A percentile compares a stretch with the other conserved stretches of the same genome.
These are phyloP conservation scores for Ceyx cyanopectus DNA, from an alignment of 2,113 vertebrate species.

Conservation along the genomic window DNA sequence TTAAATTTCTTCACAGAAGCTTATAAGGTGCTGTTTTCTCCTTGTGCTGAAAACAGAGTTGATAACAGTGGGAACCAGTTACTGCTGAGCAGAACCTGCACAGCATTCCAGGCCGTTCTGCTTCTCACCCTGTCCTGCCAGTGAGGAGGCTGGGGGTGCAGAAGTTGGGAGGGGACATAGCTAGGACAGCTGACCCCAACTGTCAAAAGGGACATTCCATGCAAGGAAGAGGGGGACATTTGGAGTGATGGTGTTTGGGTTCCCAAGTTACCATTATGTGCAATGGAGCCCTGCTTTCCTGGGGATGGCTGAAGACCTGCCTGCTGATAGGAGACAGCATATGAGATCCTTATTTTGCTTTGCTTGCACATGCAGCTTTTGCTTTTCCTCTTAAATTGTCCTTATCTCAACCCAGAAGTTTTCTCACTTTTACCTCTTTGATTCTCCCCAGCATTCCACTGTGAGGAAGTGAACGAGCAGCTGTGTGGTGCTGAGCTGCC, in stretches of 20 bases:
- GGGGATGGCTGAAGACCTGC: neutral
- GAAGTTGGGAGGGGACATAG: neutral
- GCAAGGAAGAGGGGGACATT: neutral
- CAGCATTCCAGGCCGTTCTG: neutral
- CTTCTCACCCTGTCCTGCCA: no score
- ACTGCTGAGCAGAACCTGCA: neutral
- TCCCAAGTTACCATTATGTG: rapidly evolving
- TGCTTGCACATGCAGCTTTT: neutral
- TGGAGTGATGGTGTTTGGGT: neutral
- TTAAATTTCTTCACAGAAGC: neutral
- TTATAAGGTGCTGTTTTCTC: neutral
- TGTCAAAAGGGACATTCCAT: neutral
- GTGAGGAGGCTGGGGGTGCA: neutral
- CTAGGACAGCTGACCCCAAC: neutral
- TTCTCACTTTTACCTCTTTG: neutral
- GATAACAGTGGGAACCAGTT: neutral
- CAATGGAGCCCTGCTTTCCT: neutral
- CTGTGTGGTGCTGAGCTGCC: neutral
- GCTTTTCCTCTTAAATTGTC: neutral
- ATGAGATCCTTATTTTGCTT: neutral
- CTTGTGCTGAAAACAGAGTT: neutral
- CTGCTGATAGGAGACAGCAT: rapidly evolving
- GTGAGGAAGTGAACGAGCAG: neutral
- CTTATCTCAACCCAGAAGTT: neutral
- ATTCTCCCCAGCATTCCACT: neutral